Evolutionary conservation across 2,888 invertebrate genomes (phyloP), one percentile per base, ranked within the genome.

Genomic region (Drosophila kambysellisi): DNA sequence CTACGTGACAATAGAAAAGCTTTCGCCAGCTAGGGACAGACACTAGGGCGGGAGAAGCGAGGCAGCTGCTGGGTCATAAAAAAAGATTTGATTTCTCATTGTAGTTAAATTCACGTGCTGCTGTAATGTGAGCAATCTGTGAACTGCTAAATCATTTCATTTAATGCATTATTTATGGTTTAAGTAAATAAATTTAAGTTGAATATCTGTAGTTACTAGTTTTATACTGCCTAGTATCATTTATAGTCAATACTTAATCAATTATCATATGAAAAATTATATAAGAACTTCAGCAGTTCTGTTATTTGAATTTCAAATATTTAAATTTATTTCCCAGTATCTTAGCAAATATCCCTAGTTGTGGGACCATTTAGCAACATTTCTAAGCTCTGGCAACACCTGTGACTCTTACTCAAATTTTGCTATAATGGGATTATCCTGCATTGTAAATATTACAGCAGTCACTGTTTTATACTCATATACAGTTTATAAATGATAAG

Each of bases 1-100:
- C 60, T 86, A 86, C 85, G 85, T 86, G 85, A 86, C 85, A 82
- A 46, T 58, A 32, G 48, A 70, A 76, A 70, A 61, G 57, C 67
- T 52, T 46, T 59, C 46, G 12, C 2, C 35, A 39, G 3, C 25
- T 39, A 8, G 12, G 8, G 39, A 17, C 39, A 39, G 7, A 8
- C 12, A 39, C 0, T 4, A n/a, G 4, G 8, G 50, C 17, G 29
- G 17, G 3, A 25, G 20, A 8, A 25, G 46, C 25, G 29, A 29
- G 29, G 9, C 15, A 17, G 17, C 29, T 9, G 9, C 29, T 25
- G 29, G 50, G 33, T 35, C 35, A 37, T 46, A 51, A 53, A 60
- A 54, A 25, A 37, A 43, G 35, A 54, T 63, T 62, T 17, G 11
- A 25, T 46, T 32, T 29, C 29, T 0, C 17, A 37, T 3, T 53